Conservation (phyloP, 2,888 invertebrate species). For the Acronicta aceris region DNA sequence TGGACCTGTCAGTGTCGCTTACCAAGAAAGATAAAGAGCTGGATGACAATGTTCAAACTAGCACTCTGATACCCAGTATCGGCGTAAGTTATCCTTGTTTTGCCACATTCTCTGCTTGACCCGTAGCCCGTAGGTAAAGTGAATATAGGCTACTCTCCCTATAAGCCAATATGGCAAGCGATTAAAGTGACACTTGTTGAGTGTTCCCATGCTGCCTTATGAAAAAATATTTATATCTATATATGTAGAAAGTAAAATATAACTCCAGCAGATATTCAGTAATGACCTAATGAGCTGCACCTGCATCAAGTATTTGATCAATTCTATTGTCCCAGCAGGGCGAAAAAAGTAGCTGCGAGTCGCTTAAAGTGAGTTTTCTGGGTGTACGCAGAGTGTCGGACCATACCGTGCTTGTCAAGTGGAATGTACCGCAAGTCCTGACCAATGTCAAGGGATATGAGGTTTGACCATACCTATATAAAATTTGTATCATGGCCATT, state of each 20-base stretch:
- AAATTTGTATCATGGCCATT: too few species aligned
- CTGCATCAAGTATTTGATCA: not conserved
- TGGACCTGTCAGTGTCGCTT: not conserved
- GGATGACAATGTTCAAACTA: not conserved
- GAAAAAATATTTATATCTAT: too few species aligned
- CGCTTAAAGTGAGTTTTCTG: constrained; percentile 63
- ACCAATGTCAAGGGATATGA: constrained; percentile 70
- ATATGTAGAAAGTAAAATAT: too few species aligned
- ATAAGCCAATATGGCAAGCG: too few species aligned
- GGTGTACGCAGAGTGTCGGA: constrained; percentile 67
- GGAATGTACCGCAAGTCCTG: constrained; percentile 65
- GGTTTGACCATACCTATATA: constrained; percentile 46
- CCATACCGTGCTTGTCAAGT: constrained; percentile 71
- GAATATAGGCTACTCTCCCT: too few species aligned
- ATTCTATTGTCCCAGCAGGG: constrained; percentile 31
- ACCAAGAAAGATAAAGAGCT: not conserved
- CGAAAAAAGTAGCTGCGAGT: constrained; percentile 49
- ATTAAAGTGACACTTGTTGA: too few species aligned
- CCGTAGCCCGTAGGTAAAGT: too few species aligned
- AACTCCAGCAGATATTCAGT: too few species aligned
- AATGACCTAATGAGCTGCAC: too few species aligned
- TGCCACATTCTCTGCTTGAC: not conserved
- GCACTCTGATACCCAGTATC: constrained; percentile 2
- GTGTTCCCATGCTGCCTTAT: too few species aligned
- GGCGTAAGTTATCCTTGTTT: constrained; percentile 4